phyloP scores from a whole-genome alignment of 2,797 vertebrate species.

The Pterois miles region DNA sequence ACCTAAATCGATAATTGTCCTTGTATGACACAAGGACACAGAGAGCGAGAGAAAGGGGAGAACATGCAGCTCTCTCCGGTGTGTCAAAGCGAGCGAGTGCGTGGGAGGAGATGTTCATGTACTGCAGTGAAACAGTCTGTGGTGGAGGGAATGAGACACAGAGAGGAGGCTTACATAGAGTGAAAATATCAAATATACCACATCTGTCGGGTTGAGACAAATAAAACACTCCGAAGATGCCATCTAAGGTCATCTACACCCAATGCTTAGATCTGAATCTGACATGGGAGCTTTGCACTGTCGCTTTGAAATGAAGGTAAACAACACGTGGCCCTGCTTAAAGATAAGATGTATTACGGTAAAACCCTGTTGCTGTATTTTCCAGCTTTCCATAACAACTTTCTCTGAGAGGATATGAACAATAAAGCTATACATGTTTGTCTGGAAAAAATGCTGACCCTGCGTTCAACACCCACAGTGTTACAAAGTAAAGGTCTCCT shows the following conservation, averaged over 20 bases:
- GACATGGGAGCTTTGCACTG: neutral
- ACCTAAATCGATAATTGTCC: conserved; percentile 54
- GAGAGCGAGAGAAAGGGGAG: neutral
- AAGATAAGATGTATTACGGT: conserved; percentile 35
- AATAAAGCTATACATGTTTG: conserved; percentile 15
- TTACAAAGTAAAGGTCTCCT: neutral
- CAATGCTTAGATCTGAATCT: neutral
- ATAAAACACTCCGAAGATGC: conserved; percentile 14
- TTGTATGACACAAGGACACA: conserved; percentile 36
- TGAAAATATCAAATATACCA: conserved; percentile 22
- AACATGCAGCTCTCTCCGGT: conserved; percentile 20
- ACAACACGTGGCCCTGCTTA: neutral
- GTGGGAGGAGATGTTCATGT: conserved; percentile 60
- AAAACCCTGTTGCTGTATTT: conserved; percentile 9
- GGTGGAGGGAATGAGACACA: conserved; percentile 18
- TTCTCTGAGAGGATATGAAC: conserved; percentile 9
- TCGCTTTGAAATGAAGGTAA: neutral
- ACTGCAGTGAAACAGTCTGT: conserved; percentile 27
- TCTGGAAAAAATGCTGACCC: conserved; percentile 10
- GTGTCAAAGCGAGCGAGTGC: conserved; percentile 47
- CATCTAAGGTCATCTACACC: neutral
- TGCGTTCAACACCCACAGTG: neutral
- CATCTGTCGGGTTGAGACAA: conserved; percentile 24
- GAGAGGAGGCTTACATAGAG: neutral
- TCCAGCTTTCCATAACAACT: conserved; percentile 34